A percentile compares a stretch with the other conserved stretches of the same genome.
phyloP scores from a whole-genome alignment of 2,888 invertebrate species.

The Hermaeophaga mercurialis region DNA sequence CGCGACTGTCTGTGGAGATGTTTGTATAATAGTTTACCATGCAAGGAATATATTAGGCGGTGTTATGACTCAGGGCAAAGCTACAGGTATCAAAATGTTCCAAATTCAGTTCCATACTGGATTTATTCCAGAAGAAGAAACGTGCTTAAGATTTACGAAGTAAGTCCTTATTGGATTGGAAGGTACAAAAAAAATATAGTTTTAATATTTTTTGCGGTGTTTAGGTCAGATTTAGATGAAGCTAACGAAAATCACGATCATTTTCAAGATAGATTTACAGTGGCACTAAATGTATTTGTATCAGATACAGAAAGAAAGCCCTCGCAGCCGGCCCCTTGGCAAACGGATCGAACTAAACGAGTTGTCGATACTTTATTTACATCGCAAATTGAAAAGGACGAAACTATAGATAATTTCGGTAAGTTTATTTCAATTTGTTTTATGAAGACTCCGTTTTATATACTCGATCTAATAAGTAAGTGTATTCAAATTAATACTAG shows the following conservation, averaged over 20 bases:
- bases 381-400: constrained; percentile 79
- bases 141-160: constrained; percentile 74
- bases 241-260: constrained; percentile 69
- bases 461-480: background rate
- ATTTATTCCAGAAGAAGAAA: constrained; percentile 76
- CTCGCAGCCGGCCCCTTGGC: constrained; percentile 75
- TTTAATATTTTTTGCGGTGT: too few species aligned
- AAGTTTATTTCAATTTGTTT: constrained; percentile 34
- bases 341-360: constrained; percentile 67
- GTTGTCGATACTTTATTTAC: constrained; percentile 71
- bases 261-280: constrained; percentile 72
- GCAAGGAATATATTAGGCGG: constrained; percentile 84
- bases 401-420: constrained; percentile 85
- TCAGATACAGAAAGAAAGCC: constrained; percentile 72
- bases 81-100: constrained; percentile 83
- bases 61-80: constrained; percentile 68
- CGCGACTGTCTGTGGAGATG: constrained; percentile 82
- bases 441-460: background rate
- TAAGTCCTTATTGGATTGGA: too few species aligned
- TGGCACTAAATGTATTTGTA: constrained; percentile 73
- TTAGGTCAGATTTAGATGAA: constrained; percentile 79
- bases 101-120: constrained; percentile 91
- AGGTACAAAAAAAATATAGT: too few species aligned
- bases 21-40: constrained; percentile 80
- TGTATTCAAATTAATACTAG: too few species aligned